Evolutionary conservation across 2,888 invertebrate species (phyloP), one percentile per base, ranked within the genome.

Genomic region (Alloscopus bannaensis): DNA sequence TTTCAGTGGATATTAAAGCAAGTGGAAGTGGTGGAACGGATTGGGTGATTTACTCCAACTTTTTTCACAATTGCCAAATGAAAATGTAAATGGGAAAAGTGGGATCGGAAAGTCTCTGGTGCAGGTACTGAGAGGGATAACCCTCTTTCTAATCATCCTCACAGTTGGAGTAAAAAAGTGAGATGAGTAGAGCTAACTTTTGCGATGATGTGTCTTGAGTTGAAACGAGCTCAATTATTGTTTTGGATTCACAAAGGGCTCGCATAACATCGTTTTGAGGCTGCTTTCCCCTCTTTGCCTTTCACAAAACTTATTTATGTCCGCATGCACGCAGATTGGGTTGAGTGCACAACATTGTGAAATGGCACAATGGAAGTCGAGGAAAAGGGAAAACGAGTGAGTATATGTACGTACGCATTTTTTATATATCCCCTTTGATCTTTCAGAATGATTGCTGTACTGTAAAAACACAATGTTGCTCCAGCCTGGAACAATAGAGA

Each of bases 21-120:
- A n/a, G 8, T 45, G 36, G 36, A 36, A 36, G 13, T 36, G 18
- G n/a, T 45, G 3, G 69, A 76, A 76, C 66, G 76, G 42, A 11
- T 69, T n/a, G 60, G 60, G 76, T 76, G 76, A 76, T 69, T 76
- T 69, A 62, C 66, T 76, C 22, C 36, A 76, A 76, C 73, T 42
- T 80, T 72, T 66, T 62, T 22, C 18, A 50, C 47, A 69, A 68
- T 72, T 73, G 62, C 73, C 80, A 75, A 80, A 69, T 69, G 64
- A 69, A 80, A 80, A 80, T 80, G 75, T 65, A 76, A 76, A 76
- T 76, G 68, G n/a, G n/a, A n/a, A 60, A 76, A 69, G 55, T 40
- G 60, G 42, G 26, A 31, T 22, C 31, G 24, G 18, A n/a, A 45
- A 40, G 29, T 13, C 18, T 4, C 18, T 47, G 4, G 18, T 29